Percentiles rank a stretch among this genome's conserved stretches.
Evolutionary conservation across 2,113 vertebrate species (phyloP).

Genomic region (Myiagra hebetior): DNA sequence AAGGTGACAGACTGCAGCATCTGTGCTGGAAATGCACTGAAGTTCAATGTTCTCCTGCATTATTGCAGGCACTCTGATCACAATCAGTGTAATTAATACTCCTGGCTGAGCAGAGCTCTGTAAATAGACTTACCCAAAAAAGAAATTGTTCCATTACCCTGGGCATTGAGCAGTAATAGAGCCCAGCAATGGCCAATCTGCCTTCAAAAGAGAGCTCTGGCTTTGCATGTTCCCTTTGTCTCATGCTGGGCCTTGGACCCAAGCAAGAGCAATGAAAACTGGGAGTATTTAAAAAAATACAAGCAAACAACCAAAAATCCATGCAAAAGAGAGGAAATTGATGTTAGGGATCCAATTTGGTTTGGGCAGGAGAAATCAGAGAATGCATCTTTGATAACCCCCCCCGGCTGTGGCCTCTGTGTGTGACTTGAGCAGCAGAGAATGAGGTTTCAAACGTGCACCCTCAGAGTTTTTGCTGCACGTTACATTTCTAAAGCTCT

Average conservation of each 20-base stretch:
- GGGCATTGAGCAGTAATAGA: not conserved
- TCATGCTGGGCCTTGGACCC: not conserved
- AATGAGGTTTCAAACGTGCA: no score
- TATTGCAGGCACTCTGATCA: not conserved
- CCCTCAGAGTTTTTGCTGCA: not conserved
- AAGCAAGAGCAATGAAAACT: not conserved
- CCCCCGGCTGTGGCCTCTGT: not conserved
- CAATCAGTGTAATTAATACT: not conserved
- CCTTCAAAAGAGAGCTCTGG: not conserved
- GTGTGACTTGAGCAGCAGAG: not conserved
- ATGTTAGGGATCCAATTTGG: not conserved
- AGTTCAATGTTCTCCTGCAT: not conserved
- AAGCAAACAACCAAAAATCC: not conserved
- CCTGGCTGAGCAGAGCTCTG: not conserved
- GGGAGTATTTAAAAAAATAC: not conserved
- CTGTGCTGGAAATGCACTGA: not conserved
- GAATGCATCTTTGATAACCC: accelerated
- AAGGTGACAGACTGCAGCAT: conserved; percentile 4
- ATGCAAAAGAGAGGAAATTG: not conserved
- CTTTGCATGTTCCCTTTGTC: not conserved
- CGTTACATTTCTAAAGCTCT: not conserved
- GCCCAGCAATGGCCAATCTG: not conserved
- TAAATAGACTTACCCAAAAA: not conserved
- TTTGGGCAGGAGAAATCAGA: not conserved
- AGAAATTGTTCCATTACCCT: not conserved